Evolutionary conservation across 2,113 vertebrate genomes (phyloP), one percentile per base, ranked within the genome.

Genomic region (Festucalex cinctus): DNA sequence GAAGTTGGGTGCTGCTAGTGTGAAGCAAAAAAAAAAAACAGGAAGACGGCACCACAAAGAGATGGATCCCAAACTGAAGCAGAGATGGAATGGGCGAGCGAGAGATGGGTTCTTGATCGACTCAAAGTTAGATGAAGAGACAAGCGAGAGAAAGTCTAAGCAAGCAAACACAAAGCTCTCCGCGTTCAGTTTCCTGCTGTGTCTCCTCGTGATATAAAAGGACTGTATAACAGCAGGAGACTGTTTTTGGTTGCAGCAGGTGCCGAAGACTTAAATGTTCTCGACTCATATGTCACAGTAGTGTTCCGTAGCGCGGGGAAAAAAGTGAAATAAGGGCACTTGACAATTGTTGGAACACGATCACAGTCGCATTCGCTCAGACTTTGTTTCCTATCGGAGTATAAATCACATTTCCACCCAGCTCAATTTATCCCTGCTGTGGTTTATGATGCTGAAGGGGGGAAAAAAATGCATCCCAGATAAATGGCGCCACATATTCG

Each of bases 401-500:
- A 68, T 74, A 63, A 77, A 83, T 66, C 63, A 5, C 63, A 82
- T 78, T 75, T 80, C 56, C 41, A 59, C 16, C 53, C 19, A 10
- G 6, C 14, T 3, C 56, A 32, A 35, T 66, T 76, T 70, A 82
- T 70, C 59, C 76, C 64, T 22, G 59, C 68, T 64, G 77, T 65
- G 74, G 62, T 72, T 57, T 83, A 64, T 32, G 58, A 59, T 75
- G 72, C 68, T 76, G 68, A n/a, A n/a, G n/a, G 71, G n/a, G 2
- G 14, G 14, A 41, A 84, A 8, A 79, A 79, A 83, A 83, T 68
- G 75, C 63, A 73, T 61, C 43, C 58, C 46, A 75, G 67, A 85
- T 78, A 75, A 86, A 89, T 80, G 73, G 63, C 56, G 39, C 53
- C 71, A 72, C 67, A 73, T 78, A 85, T 79, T 81, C 84, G 72